Conservation (phyloP, 2,113 vertebrate species). For the Litocranius walleri region DNA sequence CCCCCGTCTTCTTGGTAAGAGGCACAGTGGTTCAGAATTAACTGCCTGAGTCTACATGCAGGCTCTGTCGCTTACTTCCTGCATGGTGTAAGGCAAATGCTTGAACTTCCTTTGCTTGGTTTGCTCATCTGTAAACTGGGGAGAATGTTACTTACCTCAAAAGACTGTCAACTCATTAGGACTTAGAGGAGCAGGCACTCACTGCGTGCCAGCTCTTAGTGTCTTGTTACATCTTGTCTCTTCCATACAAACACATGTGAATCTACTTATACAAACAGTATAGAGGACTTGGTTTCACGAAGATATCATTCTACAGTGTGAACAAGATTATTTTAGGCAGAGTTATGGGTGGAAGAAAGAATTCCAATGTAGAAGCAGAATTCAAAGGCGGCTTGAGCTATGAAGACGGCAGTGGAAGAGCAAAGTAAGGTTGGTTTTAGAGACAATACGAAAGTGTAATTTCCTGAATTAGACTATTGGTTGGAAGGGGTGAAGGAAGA, state of each 20-base stretch:
- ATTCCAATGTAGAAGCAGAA: not conserved
- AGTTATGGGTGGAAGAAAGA: not conserved
- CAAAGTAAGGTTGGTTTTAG: not conserved
- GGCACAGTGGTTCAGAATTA: not conserved
- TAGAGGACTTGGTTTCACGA: not conserved
- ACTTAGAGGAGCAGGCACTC: not conserved
- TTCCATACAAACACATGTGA: not conserved
- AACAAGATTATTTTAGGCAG: not conserved
- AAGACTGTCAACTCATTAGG: not conserved
- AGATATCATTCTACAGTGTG: not conserved
- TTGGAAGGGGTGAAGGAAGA: not conserved
- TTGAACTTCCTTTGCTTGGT: not conserved
- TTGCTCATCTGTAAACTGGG: not conserved
- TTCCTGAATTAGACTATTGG: not conserved
- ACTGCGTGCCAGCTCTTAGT: not conserved
- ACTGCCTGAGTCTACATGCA: not conserved
- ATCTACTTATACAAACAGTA: not conserved
- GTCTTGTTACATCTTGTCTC: not conserved
- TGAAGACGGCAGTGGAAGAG: not conserved
- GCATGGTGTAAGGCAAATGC: not conserved
- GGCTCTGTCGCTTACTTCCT: not conserved
- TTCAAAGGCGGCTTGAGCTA: not conserved
- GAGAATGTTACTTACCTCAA: not conserved
- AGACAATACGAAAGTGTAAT: not conserved
- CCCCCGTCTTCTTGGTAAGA: too few relatives aligned